A percentile compares a stretch with the other conserved stretches of the same genome.
Conservation (phyloP, 2,797 vertebrate genomes). For the Lutjanus campechanus region DNA sequence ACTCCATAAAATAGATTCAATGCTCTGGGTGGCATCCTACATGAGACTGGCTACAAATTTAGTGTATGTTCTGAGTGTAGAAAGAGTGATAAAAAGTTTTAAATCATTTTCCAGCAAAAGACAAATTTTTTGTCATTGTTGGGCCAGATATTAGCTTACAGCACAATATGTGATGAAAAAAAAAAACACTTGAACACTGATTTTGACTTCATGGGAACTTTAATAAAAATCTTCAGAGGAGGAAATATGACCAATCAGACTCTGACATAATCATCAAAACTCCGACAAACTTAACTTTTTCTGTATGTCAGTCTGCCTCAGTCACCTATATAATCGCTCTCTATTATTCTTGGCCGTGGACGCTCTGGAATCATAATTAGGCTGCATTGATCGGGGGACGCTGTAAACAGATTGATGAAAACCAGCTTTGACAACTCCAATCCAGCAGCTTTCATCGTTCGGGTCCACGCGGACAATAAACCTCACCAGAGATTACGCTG, state of each 20-base stretch:
- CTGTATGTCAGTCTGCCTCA: constrained; percentile 37
- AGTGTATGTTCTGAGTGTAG: too few species aligned
- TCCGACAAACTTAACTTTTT: constrained; percentile 19
- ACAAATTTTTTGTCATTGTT: too few species aligned
- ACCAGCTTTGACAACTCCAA: constrained; percentile 76
- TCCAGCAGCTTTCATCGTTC: constrained; percentile 57
- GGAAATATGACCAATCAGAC: constrained; percentile 18
- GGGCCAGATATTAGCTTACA: too few species aligned
- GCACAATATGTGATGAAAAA: too few species aligned
- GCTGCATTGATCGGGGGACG: constrained; percentile 67
- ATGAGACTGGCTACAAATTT: too few species aligned
- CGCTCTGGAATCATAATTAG: constrained; percentile 70
- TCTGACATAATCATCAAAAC: constrained; percentile 2
- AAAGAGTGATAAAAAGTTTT: too few species aligned
- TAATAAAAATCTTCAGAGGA: not conserved
- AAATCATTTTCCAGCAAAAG: too few species aligned
- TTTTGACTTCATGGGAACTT: too few species aligned
- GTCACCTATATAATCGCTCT: constrained; percentile 49
- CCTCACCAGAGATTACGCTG: constrained; percentile 47
- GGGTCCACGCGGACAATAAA: constrained; percentile 59
- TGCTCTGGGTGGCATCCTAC: too few species aligned
- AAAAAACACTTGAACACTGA: too few species aligned
- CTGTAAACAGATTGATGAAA: constrained; percentile 74
- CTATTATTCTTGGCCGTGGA: constrained; percentile 53
- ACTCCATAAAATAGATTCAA: too few species aligned